Percentiles rank a stretch among this genome's conserved stretches.
Evolutionary conservation across 2,113 vertebrate genomes (phyloP).

Genomic region (Cyprinodon brontotheroides): DNA sequence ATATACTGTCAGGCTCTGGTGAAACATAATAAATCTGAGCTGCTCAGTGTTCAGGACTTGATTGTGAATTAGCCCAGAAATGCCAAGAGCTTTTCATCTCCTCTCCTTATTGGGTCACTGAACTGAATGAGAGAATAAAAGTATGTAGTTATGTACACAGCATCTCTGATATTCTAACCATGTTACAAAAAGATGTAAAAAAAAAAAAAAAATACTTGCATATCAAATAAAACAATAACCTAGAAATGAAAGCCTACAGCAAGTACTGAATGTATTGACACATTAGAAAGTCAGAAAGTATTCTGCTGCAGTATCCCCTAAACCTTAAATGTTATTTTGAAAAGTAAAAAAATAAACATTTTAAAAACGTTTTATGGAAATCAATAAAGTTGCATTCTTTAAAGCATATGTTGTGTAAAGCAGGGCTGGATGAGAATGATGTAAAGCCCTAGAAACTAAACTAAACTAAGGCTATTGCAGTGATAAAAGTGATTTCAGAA

Average conservation of each 20-base stretch:
- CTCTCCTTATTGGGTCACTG: constrained; percentile 20
- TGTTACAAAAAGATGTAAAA: neutral
- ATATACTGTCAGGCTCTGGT: neutral
- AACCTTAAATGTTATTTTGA: no score
- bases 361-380: no score
- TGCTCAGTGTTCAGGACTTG: constrained; percentile 15
- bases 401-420: neutral
- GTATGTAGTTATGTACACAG: neutral
- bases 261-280: no score
- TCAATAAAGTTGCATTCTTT: no score
- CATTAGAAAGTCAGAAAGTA: no score
- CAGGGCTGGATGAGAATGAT: neutral
- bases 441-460: no score
- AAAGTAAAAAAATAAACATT: no score
- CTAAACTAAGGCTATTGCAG: no score
- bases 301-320: no score
- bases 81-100: constrained; percentile 47
- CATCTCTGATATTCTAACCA: neutral
- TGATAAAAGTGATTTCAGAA: no score
- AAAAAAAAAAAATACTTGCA: neutral
- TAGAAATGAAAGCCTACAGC: no score
- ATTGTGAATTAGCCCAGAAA: constrained; percentile 69
- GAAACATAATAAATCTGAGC: constrained; percentile 32
- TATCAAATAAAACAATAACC: neutral
- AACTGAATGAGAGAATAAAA: constrained; percentile 8